Base-by-base conservation (phyloP, 2,888 invertebrate species). In the Leptura quadrifasciata region DNA sequence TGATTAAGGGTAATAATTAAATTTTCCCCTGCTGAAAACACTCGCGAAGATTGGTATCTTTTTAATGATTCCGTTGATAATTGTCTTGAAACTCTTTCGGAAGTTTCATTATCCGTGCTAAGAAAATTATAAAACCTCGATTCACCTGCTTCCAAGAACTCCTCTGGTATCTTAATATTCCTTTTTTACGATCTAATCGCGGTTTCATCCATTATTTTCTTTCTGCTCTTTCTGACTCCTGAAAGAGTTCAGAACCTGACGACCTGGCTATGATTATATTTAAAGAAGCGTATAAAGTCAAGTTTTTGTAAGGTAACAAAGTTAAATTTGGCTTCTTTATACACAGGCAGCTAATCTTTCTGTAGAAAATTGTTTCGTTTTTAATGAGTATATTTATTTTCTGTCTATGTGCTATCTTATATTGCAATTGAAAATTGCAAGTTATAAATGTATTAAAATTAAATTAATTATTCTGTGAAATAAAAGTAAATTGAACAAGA, bases 51-150 rank as follows among this genome's bases (percentile, higher is more conserved):
- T 57, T 18, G 57, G 57, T 57, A 57, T 57, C 57, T 57, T 57
- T 57, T 57, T 57, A 57, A 57, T 57, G 18, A 57, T 57, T 21
- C 21, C 18, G 57, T 20, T 57, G 21, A 57, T 57, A 57, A 57
- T 57, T 57, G 57, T 57, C 20, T 12, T 0, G 12, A 57, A 57
- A 57, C 20, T 57, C 18, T 57, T 57, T 57, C 20, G 20, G 57
- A 57, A 57, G 20, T 21, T 57, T 21, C 20, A 21, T 57, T 57
- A 57, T 15, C 15, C 57, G 15, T 57, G 9, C 57, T 57, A 12
- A 57, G 20, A 20, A 57, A 20, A 57, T 57, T 18, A 57, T 57
- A 20, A 47, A 47, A 47, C 20, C 57, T 57, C 3, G 12, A 21
- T 10, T 57, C 47, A 57, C 57, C 57, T 21, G 18, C 57, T 57